phyloP scores from a whole-genome alignment of 2,797 vertebrate species.

The Periparus ater region DNA sequence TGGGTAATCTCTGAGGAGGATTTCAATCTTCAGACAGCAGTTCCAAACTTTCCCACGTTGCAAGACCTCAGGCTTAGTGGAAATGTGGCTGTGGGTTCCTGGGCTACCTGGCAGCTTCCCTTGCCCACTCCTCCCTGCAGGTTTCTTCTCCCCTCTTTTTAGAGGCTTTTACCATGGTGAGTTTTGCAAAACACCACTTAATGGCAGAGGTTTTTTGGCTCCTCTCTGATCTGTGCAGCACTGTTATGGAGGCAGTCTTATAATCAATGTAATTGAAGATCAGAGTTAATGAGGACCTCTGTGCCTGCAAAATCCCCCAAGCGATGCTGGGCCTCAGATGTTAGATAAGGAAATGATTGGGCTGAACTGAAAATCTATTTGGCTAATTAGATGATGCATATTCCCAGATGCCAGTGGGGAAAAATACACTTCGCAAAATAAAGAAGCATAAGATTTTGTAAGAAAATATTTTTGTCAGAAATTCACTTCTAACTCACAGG shows the following conservation, averaged over 20 bases:
- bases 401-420: constrained; percentile 69
- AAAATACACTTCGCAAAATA: constrained; percentile 68
- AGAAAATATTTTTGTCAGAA: constrained; percentile 61
- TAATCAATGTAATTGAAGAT: constrained; percentile 83
- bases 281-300: constrained; percentile 82
- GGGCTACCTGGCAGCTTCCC: background rate
- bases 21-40: background rate
- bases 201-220: constrained; percentile 51
- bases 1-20: background rate
- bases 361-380: constrained; percentile 83
- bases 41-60: accelerated
- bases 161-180: constrained; percentile 30
- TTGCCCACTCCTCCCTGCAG: background rate
- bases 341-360: constrained; percentile 82
- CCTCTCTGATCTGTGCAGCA: constrained; percentile 65
- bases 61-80: background rate
- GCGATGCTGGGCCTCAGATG: constrained; percentile 70
- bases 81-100: background rate
- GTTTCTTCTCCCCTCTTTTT: constrained; percentile 41
- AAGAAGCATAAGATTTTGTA: constrained; percentile 69
- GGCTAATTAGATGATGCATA: constrained; percentile 82
- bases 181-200: constrained; percentile 48
- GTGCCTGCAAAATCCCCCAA: constrained; percentile 67
- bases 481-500: constrained; percentile 27
- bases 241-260: constrained; percentile 73